Conservation (phyloP, 2,888 invertebrate species). For the Desoria tigrina region DNA sequence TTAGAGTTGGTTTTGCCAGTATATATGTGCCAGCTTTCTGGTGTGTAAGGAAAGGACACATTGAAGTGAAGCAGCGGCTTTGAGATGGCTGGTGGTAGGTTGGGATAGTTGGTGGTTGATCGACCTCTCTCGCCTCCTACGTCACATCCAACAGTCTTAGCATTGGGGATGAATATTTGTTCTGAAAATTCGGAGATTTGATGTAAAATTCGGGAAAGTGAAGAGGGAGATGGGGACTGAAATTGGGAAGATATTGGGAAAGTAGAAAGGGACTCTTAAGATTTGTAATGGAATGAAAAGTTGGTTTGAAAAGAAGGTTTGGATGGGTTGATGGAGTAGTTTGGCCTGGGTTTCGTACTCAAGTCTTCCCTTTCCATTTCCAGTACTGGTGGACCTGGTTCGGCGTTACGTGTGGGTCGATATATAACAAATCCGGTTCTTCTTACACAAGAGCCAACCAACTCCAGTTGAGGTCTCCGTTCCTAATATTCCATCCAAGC, state of each 20-base stretch:
- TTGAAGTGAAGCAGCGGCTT: too few species aligned
- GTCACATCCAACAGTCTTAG: slow-evolving; percentile 23
- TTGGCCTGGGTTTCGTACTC: slow-evolving; percentile 1
- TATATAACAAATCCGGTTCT: not conserved
- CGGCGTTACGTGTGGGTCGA: slow-evolving; percentile 12
- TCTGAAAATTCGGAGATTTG: slow-evolving; percentile 33
- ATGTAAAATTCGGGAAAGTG: slow-evolving; percentile 1
- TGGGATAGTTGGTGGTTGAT: slow-evolving; percentile 24
- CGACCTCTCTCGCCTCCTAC: slow-evolving; percentile 32
- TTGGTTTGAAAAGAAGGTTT: slow-evolving; percentile 31
- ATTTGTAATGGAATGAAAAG: slow-evolving; percentile 29
- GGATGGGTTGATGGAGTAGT: slow-evolving; percentile 15
- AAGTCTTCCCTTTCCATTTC: not conserved
- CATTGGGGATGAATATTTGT: slow-evolving; percentile 35
- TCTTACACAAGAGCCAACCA: not conserved
- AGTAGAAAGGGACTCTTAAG: slow-evolving; percentile 19
- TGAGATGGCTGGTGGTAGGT: too few species aligned
- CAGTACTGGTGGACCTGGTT: not conserved
- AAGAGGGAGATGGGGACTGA: not conserved
- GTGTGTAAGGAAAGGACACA: too few species aligned
- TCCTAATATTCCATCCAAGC: too few species aligned
- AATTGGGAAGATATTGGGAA: not conserved
- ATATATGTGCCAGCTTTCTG: too few species aligned
- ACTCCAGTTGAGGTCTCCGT: not conserved
- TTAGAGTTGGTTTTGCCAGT: too few species aligned